Percentiles rank a stretch among this genome's conserved stretches.
phyloP scores from a whole-genome alignment of 1,140 invertebrate genomes.

The Cyphomyrmex costatus region DNA sequence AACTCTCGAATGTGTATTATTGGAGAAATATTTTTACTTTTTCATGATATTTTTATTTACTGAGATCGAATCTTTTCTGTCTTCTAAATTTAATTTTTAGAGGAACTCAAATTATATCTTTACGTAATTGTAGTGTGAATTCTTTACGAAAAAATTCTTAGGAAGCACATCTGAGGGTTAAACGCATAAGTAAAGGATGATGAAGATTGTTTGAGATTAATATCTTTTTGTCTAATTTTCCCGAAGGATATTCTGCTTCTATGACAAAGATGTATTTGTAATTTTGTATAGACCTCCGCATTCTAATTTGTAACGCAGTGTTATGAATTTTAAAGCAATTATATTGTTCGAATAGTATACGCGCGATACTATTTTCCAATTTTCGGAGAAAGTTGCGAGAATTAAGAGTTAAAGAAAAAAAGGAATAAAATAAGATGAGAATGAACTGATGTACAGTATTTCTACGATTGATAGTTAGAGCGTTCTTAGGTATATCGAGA shows the following conservation, averaged over 20 bases:
- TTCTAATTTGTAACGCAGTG: conserved; percentile 9
- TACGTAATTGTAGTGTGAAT: not conserved
- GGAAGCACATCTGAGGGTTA: conserved; percentile 19
- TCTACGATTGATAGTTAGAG: conserved; percentile 74
- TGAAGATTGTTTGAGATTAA: not conserved
- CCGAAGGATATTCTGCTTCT: conserved; percentile 49
- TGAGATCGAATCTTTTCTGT: conserved; percentile 12
- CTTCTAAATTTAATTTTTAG: conserved; percentile 20
- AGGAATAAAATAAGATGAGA: conserved; percentile 2
- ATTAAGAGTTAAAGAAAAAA: conserved; percentile 25
- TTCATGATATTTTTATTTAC: not conserved
- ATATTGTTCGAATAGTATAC: conserved; percentile 59
- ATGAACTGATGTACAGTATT: conserved; percentile 76
- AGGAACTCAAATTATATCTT: not conserved
- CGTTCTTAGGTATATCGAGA: conserved; percentile 44
- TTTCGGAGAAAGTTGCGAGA: conserved; percentile 31
- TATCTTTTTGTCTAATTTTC: conserved; percentile 53
- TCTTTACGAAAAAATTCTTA: conserved; percentile 11
- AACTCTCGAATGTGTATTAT: not conserved
- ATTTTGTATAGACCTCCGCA: conserved; percentile 61
- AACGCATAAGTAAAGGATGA: not conserved
- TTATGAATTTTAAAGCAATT: conserved; percentile 26
- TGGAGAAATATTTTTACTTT: not conserved
- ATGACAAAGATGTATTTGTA: conserved; percentile 65
- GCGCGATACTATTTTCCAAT: conserved; percentile 56